These are phyloP conservation scores for Megamerina dolium DNA, from an alignment of 2,888 invertebrate genomes.

Conservation along the genomic window DNA sequence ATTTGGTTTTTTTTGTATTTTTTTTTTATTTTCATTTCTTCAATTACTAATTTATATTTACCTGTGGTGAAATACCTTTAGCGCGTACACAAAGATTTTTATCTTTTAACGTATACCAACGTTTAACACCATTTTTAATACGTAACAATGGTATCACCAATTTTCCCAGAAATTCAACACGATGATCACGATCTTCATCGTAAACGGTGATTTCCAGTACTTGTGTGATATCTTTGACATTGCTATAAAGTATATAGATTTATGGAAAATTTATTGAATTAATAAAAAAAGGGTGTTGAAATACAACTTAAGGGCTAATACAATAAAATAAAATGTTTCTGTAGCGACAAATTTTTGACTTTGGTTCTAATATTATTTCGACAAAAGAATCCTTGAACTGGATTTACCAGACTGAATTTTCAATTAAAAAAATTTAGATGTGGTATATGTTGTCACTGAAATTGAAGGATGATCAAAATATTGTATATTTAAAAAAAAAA, in stretches of 20 bases:
- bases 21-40: not conserved
- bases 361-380: not conserved
- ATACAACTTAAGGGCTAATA: no score
- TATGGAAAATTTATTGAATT: no score
- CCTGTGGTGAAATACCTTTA: conserved; percentile 85
- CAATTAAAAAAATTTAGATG: no score
- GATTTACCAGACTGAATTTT: no score
- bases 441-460: no score
- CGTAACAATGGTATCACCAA: conserved; percentile 79
- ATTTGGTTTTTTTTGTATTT: not conserved
- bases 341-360: not conserved
- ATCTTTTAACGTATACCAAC: conserved; percentile 96
- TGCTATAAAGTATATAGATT: no score
- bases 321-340: not conserved
- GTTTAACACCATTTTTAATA: conserved; percentile 82
- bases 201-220: conserved; percentile 92
- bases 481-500: no score
- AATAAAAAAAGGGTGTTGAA: not conserved
- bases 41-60: conserved; percentile 15
- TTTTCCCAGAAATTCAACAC: conserved; percentile 95
- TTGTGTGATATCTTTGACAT: conserved; percentile 93
- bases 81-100: conserved; percentile 83
- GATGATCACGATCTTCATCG: conserved; percentile 96
- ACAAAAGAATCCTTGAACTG: not conserved
- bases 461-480: no score